phyloP scores from a whole-genome alignment of 1,140 invertebrate genomes.

The Drosophila repleta region DNA sequence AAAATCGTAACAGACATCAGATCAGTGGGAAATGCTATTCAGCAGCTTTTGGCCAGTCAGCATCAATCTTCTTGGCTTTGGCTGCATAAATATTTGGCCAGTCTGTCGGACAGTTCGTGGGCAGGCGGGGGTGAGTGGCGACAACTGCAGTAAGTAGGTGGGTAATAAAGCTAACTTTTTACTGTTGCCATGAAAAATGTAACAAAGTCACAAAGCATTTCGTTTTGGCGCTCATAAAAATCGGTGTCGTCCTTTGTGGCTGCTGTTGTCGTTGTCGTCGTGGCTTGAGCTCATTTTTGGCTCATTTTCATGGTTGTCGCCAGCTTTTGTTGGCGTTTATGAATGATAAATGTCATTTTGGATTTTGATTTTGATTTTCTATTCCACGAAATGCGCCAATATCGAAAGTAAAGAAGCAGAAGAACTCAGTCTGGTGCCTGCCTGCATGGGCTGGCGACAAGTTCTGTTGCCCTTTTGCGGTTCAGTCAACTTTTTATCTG shows the following conservation, averaged over 20 bases:
- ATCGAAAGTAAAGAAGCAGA: conserved; percentile 23
- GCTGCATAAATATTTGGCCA: conserved; percentile 75
- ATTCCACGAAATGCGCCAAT: conserved; percentile 58
- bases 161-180: conserved; percentile 77
- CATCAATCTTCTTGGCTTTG: conserved; percentile 70
- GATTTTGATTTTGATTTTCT: conserved; percentile 61
- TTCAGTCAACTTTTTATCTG: conserved; percentile 56
- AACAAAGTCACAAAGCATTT: conserved; percentile 81
- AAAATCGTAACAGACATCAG: conserved; percentile 33
- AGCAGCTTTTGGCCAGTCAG: conserved; percentile 60
- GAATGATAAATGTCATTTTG: conserved; percentile 77
- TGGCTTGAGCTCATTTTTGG: conserved; percentile 21
- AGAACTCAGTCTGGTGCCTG: background rate
- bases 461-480: conserved; percentile 34
- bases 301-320: conserved; percentile 44
- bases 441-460: conserved; percentile 32
- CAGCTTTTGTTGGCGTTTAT: conserved; percentile 62
- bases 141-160: conserved; percentile 67
- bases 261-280: conserved; percentile 23
- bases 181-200: conserved; percentile 78
- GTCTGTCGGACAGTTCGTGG: conserved; percentile 32
- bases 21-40: conserved; percentile 62
- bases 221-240: conserved; percentile 67
- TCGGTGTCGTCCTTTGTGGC: conserved; percentile 46
- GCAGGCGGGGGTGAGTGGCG: background rate